Percentiles rank a stretch among this genome's conserved stretches.
Evolutionary conservation across 2,888 invertebrate species (phyloP).

Genomic region (Drepanosiphum platanoidis): DNA sequence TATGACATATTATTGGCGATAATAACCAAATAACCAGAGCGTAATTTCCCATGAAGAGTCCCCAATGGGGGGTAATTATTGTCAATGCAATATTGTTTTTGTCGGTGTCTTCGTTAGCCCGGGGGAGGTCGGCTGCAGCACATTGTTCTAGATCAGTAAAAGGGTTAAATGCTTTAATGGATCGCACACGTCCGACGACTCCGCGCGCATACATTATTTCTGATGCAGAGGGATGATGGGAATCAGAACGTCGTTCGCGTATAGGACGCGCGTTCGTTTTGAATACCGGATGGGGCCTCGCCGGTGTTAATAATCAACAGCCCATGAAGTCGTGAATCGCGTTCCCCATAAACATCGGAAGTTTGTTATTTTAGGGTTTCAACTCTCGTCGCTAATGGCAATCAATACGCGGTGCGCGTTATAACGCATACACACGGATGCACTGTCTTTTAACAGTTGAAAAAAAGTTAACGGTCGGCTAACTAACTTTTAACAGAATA

Average conservation of each 20-base stretch:
- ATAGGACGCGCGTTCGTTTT: conserved; percentile 16
- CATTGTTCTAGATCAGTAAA: conserved; percentile 60
- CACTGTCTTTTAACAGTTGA: too few relatives aligned
- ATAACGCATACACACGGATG: too few relatives aligned
- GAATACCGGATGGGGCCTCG: conserved; percentile 36
- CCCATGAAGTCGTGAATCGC: conserved; percentile 46
- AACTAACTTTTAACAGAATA: too few relatives aligned
- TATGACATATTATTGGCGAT: conserved; percentile 59
- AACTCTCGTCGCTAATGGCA: neutral
- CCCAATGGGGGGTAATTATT: conserved; percentile 60
- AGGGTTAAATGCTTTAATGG: conserved; percentile 60
- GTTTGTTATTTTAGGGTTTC: conserved; percentile 1
- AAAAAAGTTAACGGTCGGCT: too few relatives aligned
- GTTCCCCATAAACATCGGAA: conserved; percentile 15
- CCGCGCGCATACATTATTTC: conserved; percentile 55
- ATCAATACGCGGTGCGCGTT: neutral
- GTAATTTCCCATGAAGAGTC: conserved; percentile 60
- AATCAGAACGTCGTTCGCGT: too few relatives aligned
- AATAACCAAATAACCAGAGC: conserved; percentile 62
- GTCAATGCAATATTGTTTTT: conserved; percentile 59
- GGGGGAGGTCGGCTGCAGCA: conserved; percentile 8
- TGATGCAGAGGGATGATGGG: conserved; percentile 52
- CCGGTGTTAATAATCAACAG: conserved; percentile 44
- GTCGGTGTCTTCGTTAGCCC: conserved; percentile 53
- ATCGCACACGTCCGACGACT: conserved; percentile 56